phyloP scores from a whole-genome alignment of 1,140 invertebrate species.

The Periplaneta americana region DNA sequence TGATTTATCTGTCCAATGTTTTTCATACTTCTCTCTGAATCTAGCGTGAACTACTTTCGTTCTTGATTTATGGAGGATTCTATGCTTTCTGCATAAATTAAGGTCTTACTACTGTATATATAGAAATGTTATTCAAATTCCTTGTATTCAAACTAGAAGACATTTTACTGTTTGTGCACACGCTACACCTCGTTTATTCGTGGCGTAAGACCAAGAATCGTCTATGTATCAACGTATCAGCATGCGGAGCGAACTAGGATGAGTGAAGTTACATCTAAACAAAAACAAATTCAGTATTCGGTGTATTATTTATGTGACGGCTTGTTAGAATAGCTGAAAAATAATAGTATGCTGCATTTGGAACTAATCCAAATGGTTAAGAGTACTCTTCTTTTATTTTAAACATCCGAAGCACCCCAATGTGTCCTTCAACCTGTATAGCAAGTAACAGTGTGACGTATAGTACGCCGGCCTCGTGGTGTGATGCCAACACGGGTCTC shows the following conservation, averaged over 20 bases:
- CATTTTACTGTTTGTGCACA: not conserved
- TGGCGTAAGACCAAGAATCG: not conserved
- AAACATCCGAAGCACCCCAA: not conserved
- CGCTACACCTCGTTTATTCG: not conserved
- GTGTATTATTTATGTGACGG: not conserved
- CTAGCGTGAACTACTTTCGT: too few species aligned
- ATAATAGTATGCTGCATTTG: not conserved
- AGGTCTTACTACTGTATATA: too few species aligned
- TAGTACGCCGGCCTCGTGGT: not conserved
- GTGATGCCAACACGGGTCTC: not conserved
- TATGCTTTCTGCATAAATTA: too few species aligned
- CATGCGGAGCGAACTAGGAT: too few species aligned
- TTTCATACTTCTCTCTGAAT: too few species aligned
- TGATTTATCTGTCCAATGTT: too few species aligned
- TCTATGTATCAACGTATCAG: not conserved
- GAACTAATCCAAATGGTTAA: not conserved
- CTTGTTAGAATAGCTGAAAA: not conserved
- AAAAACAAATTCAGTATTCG: not conserved
- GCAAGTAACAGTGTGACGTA: not conserved
- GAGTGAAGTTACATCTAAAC: not conserved
- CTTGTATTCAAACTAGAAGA: not conserved
- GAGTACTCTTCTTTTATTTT: not conserved
- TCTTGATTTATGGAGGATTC: too few species aligned
- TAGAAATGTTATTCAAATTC: not conserved
- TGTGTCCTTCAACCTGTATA: not conserved